Percentiles rank a stretch among this genome's conserved stretches.
These are phyloP conservation scores for Anguilla marmorata DNA, from an alignment of 2,797 vertebrate species.

Conservation along the genomic window DNA sequence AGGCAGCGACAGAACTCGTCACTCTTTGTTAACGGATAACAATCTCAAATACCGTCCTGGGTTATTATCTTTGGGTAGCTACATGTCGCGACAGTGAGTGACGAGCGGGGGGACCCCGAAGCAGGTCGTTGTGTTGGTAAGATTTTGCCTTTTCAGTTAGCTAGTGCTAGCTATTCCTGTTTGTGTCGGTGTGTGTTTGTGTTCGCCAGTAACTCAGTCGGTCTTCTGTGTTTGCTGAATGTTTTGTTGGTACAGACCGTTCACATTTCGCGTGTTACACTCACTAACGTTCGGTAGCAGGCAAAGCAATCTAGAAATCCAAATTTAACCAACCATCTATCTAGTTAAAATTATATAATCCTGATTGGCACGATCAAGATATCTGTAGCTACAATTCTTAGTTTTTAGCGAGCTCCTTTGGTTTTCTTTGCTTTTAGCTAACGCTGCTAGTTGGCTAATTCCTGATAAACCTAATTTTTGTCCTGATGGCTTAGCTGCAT, in stretches of 20 bases:
- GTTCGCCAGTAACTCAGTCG: background rate
- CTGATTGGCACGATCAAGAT: background rate
- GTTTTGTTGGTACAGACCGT: background rate
- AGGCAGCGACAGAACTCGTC: background rate
- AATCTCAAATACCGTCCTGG: background rate
- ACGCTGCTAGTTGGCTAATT: background rate
- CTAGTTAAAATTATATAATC: background rate
- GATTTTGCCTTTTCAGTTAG: slow-evolving; percentile 25
- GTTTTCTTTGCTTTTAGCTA: background rate
- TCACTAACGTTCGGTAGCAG: background rate
- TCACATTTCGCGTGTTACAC: background rate
- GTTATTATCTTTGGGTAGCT: slow-evolving; percentile 14
- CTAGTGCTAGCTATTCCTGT: background rate
- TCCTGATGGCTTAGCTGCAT: slow-evolving; percentile 24
- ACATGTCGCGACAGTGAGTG: slow-evolving; percentile 31
- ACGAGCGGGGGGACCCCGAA: slow-evolving; percentile 30
- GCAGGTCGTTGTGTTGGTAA: slow-evolving; percentile 36
- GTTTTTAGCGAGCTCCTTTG: background rate
- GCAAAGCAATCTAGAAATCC: background rate
- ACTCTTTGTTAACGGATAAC: background rate
- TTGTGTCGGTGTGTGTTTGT: slow-evolving; percentile 7
- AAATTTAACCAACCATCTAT: background rate
- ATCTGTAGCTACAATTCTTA: background rate
- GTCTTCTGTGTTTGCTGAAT: background rate
- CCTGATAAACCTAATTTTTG: too few species aligned